These are phyloP conservation scores for Sinhomidia bicolor DNA, from an alignment of 2,888 invertebrate genomes.

Conservation along the genomic window DNA sequence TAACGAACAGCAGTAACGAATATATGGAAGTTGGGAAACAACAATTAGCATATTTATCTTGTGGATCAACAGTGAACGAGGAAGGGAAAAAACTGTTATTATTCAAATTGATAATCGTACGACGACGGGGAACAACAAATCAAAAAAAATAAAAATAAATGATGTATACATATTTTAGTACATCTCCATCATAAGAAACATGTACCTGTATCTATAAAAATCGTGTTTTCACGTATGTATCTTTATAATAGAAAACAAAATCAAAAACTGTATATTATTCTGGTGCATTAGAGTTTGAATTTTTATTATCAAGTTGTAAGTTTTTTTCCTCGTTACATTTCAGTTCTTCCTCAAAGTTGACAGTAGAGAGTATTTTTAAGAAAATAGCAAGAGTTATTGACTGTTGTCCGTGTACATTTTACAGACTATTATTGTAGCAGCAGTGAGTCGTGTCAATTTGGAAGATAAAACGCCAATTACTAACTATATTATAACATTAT, in stretches of 20 bases:
- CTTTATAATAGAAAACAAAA: neutral
- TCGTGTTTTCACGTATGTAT: neutral
- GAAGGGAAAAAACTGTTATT: neutral
- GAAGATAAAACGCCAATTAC: neutral
- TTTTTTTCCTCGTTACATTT: neutral
- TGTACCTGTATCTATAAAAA: conserved; percentile 44
- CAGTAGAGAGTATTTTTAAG: too few species aligned
- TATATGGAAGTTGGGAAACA: neutral
- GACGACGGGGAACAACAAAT: neutral
- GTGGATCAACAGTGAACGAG: conserved; percentile 18
- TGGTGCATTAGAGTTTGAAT: conserved; percentile 23
- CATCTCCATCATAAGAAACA: conserved; percentile 29
- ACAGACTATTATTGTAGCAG: too few species aligned
- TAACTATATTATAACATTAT: neutral
- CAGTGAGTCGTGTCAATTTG: conserved; percentile 8
- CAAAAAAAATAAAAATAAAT: neutral
- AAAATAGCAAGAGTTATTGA: neutral
- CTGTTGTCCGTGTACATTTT: neutral
- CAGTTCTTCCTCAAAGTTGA: neutral
- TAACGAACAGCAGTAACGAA: conserved; percentile 2
- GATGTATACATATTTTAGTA: conserved; percentile 11
- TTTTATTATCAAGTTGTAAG: neutral
- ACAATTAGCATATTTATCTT: conserved; percentile 25
- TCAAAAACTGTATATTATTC: conserved; percentile 15
- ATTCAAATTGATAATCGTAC: neutral